Evolutionary conservation across 1,140 invertebrate species (phyloP).

Genomic region (Colletes gigas): DNA sequence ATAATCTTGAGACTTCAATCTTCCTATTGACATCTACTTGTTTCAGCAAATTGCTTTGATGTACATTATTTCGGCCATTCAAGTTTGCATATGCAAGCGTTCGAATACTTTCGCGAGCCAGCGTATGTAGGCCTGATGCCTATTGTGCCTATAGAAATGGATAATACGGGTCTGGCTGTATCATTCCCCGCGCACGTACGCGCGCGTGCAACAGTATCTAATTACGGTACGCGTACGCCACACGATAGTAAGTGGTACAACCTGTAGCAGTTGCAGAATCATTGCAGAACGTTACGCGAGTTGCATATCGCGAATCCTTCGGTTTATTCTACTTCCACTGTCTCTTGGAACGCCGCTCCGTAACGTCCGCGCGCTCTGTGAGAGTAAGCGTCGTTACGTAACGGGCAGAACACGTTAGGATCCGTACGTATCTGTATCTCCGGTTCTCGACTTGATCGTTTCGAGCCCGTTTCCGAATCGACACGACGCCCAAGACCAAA

Average conservation of each 20-base stretch:
- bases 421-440: constrained; percentile 27
- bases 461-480: constrained; percentile 3
- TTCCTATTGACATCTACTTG: no score
- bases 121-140: neutral
- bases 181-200: neutral
- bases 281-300: neutral
- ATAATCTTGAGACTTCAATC: no score
- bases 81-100: no score
- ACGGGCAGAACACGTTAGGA: constrained; percentile 18
- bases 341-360: constrained; percentile 12
- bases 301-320: constrained; percentile 9
- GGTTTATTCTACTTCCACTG: constrained; percentile 19
- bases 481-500: no score
- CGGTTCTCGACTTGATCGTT: constrained; percentile 35
- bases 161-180: neutral
- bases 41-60: no score
- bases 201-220: constrained; percentile 6
- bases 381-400: constrained; percentile 35
- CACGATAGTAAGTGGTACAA: constrained; percentile 9
- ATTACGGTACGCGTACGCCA: neutral
- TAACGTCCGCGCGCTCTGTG: constrained; percentile 42
- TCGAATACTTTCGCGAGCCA: no score
- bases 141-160: neutral
- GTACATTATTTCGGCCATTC: no score
- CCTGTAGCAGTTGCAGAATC: constrained; percentile 1